Conservation (phyloP, 2,888 invertebrate genomes). For the Dicranocentrus wangi region DNA sequence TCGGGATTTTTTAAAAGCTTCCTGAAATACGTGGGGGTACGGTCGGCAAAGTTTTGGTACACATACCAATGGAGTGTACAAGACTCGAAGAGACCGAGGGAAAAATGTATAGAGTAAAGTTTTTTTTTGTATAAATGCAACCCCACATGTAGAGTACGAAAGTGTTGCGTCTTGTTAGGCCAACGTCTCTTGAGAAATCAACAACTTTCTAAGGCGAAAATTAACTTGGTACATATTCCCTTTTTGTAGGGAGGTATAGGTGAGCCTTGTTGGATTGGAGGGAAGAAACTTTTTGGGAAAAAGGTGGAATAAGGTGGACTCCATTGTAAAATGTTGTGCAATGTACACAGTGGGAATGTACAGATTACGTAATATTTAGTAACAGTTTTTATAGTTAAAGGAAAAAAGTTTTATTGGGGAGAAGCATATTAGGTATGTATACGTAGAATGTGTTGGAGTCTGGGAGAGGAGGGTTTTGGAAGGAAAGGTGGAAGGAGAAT, state of each 20-base stretch:
- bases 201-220: constrained; percentile 63
- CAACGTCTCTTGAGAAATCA: constrained; percentile 68
- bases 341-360: not conserved
- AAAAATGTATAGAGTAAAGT: no score
- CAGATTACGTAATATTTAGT: not conserved
- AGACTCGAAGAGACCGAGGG: no score
- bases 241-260: constrained; percentile 18
- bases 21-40: not conserved
- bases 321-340: not conserved
- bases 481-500: no score
- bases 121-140: not conserved
- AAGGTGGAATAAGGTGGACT: not conserved
- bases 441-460: no score
- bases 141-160: constrained; percentile 15
- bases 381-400: no score
- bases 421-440: no score
- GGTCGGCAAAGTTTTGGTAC: constrained; percentile 25
- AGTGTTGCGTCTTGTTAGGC: constrained; percentile 58
- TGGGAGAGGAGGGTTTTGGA: no score
- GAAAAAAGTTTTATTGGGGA: no score
- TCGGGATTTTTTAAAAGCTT: constrained; percentile 23
- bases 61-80: no score
- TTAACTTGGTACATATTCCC: constrained; percentile 52
- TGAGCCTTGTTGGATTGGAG: not conserved
- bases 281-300: constrained; percentile 4